Base-by-base conservation (phyloP, 2,888 invertebrate species). In the Lobophora halterata region DNA sequence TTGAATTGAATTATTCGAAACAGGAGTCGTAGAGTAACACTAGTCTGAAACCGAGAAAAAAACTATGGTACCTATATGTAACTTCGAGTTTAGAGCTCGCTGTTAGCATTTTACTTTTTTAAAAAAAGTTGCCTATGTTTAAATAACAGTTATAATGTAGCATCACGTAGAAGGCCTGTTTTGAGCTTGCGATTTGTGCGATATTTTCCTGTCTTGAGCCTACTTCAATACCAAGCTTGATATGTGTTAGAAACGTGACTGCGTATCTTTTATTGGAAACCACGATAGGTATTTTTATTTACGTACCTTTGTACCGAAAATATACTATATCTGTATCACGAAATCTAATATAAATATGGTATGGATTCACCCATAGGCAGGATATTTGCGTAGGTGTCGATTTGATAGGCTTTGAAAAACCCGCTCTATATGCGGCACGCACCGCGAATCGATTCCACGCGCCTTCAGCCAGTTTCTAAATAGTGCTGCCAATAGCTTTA, bases 351-450 rank as follows among this genome's bases (percentile, higher is more conserved):
- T 35, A 25, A 32, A 31, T 41, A 5, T 28, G 18, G 8, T 17
- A 20, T 13, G 29, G 24, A 21, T 24, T 33, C 21, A 7, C 23
- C 25, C 28, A 37, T 25, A 30, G 20, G 20, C 37, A n/a, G 32
- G 17, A 33, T 43, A 43, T 43, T 37, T 43, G 52, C 58, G 54
- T 61, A 60, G 64, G 65, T 65, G 66, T 63, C 61, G 61, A 65
- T 66, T 63, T 61, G 61, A 63, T 62, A 56, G 61, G 62, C 58
- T 61, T 64, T 70, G 73, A 69, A 71, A 58, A 59, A 50, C 56
- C 41, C 65, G 63, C 60, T 71, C 59, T 66, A 63, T 71, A 71
- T 71, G 66, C 67, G 61, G 48, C 58, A 61, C 67, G 61, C 65
- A 63, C 52, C 56, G 55, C 56, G 58, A 37, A 62, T 59, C 55